Base-by-base conservation (phyloP, 1,140 invertebrate species). In the Choristoneura fumiferana region DNA sequence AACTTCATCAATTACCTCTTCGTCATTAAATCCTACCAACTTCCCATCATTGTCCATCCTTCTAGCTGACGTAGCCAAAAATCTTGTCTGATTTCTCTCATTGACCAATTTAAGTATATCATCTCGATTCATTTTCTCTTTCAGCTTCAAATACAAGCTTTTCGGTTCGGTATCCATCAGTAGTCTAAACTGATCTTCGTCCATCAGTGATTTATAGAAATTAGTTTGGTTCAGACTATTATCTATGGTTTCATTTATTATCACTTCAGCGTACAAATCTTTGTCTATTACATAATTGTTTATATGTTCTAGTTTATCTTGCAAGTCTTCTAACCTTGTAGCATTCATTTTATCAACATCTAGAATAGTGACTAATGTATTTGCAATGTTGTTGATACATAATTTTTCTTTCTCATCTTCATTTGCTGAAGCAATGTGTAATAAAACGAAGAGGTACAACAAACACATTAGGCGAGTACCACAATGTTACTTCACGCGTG, bases 61-160 rank as follows among this genome's bases (percentile, higher is more conserved):
- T 60, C 78, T 71, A 0, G 74, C 75, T n/a, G 73, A 77, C 49
- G 65, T 71, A 8, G 69, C 57, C 8, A 84, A 36, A n/a, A 58
- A 65, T n/a, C 39, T 70, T 2, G 29, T 58, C 13, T 60, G 34
- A 12, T 61, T 60, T 67, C 29, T 71, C 37, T 78, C 64, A 36
- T 71, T 60, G n/a, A 87, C n/a, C 45, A 83, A 68, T 17, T 67
- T 76, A 33, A 82, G 45, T 8, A 87, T 70, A 55, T 87, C 82
- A 65, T 87, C 80, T 59, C 84, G 63, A 36, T 80, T 87, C 77
- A 86, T 86, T 14, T 78, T 81, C 52, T 81, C 71, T 60, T 87
- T 87, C 4, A 87, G 56, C 54, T 77, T 77, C 2, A 85, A 57
- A 58, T 84, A 84, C 33, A 84, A 58, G 62, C 63, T 83, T 59